A percentile compares a stretch with the other conserved stretches of the same genome.
These are phyloP conservation scores for Cosmia pyralina DNA, from an alignment of 2,888 invertebrate species.

Conservation along the genomic window DNA sequence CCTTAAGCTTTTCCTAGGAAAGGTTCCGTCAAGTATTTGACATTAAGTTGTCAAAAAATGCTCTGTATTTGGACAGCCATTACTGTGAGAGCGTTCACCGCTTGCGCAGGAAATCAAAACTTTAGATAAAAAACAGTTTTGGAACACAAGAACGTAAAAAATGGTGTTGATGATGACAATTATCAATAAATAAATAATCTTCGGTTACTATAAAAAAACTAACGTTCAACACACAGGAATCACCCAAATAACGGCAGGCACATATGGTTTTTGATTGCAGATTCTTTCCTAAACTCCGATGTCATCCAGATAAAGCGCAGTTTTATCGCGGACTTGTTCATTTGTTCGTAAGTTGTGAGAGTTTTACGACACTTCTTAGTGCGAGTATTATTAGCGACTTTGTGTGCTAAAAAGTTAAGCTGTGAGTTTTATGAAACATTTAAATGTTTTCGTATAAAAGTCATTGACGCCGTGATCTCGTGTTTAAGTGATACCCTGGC, in stretches of 20 bases:
- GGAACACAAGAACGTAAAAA: not conserved
- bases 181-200: not conserved
- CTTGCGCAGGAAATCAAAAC: no score
- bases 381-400: slow-evolving; percentile 24
- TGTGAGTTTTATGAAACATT: slow-evolving; percentile 21
- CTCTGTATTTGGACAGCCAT: no score
- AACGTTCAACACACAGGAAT: slow-evolving; percentile 4
- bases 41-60: no score
- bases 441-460: not conserved
- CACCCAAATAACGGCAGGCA: slow-evolving; percentile 29
- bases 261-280: slow-evolving; percentile 29
- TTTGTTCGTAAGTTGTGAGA: slow-evolving; percentile 21
- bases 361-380: slow-evolving; percentile 1
- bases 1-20: no score
- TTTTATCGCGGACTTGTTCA: slow-evolving; percentile 14
- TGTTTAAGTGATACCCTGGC: no score
- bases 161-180: not conserved
- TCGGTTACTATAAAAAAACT: not conserved
- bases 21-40: no score
- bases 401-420: not conserved
- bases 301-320: slow-evolving; percentile 3
- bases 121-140: no score
- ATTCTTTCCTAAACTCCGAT: slow-evolving; percentile 12
- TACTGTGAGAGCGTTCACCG: no score
- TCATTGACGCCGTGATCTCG: not conserved